These are phyloP conservation scores for Mellilla xanthometata DNA, from an alignment of 2,888 invertebrate species.

Conservation along the genomic window DNA sequence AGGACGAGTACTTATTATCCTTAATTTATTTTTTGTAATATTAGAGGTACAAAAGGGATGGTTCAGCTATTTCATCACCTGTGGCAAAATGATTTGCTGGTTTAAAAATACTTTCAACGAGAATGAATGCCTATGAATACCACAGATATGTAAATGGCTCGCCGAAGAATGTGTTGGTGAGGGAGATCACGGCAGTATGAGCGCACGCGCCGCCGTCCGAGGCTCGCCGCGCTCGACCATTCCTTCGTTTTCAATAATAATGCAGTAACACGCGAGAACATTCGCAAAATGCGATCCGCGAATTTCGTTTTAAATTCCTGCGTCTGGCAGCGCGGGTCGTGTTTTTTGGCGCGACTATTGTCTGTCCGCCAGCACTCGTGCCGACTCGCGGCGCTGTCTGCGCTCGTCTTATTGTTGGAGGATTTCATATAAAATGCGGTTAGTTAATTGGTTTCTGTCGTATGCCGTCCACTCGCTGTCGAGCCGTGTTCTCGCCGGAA, in stretches of 20 bases:
- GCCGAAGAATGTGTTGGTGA: no score
- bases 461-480: slow-evolving; percentile 32
- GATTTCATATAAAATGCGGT: slow-evolving; percentile 46
- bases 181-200: no score
- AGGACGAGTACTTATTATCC: background rate
- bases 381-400: slow-evolving; percentile 28
- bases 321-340: slow-evolving; percentile 49
- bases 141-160: no score
- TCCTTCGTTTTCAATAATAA: slow-evolving; percentile 79
- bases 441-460: slow-evolving; percentile 55
- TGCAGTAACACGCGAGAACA: slow-evolving; percentile 82
- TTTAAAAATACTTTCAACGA: no score
- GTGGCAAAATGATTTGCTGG: no score
- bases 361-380: slow-evolving; percentile 63
- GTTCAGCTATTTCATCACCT: no score
- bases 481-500: slow-evolving; percentile 22
- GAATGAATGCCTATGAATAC: no score
- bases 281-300: slow-evolving; percentile 79
- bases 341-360: slow-evolving; percentile 74
- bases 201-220: slow-evolving; percentile 76
- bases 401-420: slow-evolving; percentile 31
- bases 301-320: slow-evolving; percentile 78
- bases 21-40: no score
- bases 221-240: slow-evolving; percentile 52
- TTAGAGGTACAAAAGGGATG: no score